Evolutionary conservation across 2,113 vertebrate species (phyloP), one percentile per base, ranked within the genome.

Genomic region (Pygoscelis antarcticus): DNA sequence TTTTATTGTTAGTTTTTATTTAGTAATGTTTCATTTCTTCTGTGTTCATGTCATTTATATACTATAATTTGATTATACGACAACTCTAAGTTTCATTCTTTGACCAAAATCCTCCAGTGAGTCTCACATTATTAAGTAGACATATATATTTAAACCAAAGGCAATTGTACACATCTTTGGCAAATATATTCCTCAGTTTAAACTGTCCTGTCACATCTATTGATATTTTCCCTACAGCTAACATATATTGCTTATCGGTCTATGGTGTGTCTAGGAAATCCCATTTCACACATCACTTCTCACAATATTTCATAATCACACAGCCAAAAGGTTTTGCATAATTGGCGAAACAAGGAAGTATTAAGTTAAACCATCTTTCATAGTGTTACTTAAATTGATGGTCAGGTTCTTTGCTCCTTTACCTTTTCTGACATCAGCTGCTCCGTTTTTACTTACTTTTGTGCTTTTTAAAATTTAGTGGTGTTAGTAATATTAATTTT

Each of bases 251-350:
- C 55, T 81, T 87, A 84, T 87, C 90, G 84, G 64, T 90, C n/a
- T 76, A 25, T 75, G 47, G 29, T 58, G 27, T 79, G 26, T 79
- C 65, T 82, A 78, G 55, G 65, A 92, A 93, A 92, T 79, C 47
- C 47, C n/a, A 72, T 94, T 94, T 96, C 75, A 85, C 54, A 84
- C 70, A 68, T 94, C 38, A n/a, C 51, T 93, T 90, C 78, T 91
- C 69, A 47, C 32, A 88, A 18, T 89, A 89, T 86, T 94, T 94
- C 75, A 69, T 91, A 87, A 85, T 90, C n/a, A 51, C 34, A 82
- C 57, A 71, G 47, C 82, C 42, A 76, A 87, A 96, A 91, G 25
- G 16, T 71, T 91, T 83, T 96, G 85, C 55, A 61, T 90, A 76
- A 92, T 64, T 85, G 62, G 47, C 4, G 7, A 76, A 95, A 92